A percentile compares a stretch with the other conserved stretches of the same genome.
phyloP scores from a whole-genome alignment of 2,797 vertebrate genomes.

The Coranthus polyacanthus region DNA sequence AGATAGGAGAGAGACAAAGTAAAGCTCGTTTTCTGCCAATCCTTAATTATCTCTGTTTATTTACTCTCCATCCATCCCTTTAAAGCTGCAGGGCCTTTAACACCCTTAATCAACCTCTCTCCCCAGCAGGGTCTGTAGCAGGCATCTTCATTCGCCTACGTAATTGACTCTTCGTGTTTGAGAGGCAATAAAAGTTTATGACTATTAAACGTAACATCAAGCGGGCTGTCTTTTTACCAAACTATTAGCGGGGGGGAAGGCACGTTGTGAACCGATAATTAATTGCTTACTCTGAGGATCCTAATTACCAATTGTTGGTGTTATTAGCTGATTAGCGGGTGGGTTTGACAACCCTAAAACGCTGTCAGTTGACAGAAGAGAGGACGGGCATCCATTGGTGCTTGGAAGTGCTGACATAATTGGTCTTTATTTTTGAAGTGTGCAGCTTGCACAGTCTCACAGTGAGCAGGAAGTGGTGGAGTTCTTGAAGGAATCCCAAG shows the following conservation, averaged over 20 bases:
- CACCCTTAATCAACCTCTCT: slow-evolving; percentile 82
- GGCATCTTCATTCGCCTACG: slow-evolving; percentile 77
- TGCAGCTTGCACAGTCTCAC: slow-evolving; percentile 18
- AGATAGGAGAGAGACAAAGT: slow-evolving; percentile 17
- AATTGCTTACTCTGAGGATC: slow-evolving; percentile 83
- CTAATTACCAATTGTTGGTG: slow-evolving; percentile 85
- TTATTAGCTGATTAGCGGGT: slow-evolving; percentile 82
- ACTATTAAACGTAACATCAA: slow-evolving; percentile 86
- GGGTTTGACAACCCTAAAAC: slow-evolving; percentile 77
- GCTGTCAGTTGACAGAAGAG: slow-evolving; percentile 66
- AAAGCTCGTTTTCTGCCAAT: slow-evolving; percentile 61
- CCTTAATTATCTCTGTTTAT: slow-evolving; percentile 81
- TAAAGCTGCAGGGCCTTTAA: slow-evolving; percentile 77
- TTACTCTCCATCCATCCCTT: slow-evolving; percentile 76
- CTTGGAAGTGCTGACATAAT: slow-evolving; percentile 66
- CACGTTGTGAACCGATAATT: slow-evolving; percentile 80
- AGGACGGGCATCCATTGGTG: slow-evolving; percentile 48
- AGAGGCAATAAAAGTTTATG: slow-evolving; percentile 86
- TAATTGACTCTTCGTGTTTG: slow-evolving; percentile 86
- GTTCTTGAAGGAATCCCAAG: slow-evolving; percentile 33
- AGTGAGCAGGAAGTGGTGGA: slow-evolving; percentile 25
- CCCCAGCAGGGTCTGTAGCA: slow-evolving; percentile 65
- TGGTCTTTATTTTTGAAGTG: slow-evolving; percentile 61
- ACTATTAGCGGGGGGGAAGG: slow-evolving; percentile 80
- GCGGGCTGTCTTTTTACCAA: slow-evolving; percentile 75